phyloP scores from a whole-genome alignment of 2,888 invertebrate species.

The Sipha maydis region DNA sequence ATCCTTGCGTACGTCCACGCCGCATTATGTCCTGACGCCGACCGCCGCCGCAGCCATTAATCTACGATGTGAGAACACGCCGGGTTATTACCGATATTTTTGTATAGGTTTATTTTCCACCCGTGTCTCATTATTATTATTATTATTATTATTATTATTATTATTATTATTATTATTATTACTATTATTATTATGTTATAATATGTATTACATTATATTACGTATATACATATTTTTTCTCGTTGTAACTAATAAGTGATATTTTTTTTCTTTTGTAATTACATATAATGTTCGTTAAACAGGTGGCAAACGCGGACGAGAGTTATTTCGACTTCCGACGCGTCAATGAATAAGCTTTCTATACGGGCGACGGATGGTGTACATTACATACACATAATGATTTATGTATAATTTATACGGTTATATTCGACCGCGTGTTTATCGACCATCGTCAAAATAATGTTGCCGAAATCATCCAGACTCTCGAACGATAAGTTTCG shows the following conservation, averaged over 20 bases:
- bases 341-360: background rate
- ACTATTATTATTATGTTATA: no score
- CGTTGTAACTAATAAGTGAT: background rate
- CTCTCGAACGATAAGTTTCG: background rate
- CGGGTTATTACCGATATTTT: background rate
- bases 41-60: background rate
- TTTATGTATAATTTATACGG: no score
- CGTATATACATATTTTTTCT: background rate
- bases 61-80: constrained; percentile 3
- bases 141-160: no score
- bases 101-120: background rate
- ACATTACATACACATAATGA: background rate
- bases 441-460: background rate
- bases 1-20: background rate
- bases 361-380: background rate
- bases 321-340: background rate
- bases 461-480: background rate
- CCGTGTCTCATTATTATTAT: background rate
- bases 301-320: constrained; percentile 12
- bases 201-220: background rate
- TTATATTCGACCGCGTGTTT: background rate
- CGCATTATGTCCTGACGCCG: background rate
- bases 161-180: no score
- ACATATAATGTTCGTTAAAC: background rate
- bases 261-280: background rate